Evolutionary conservation across 2,113 vertebrate genomes (phyloP).

Genomic region (Larimichthys crocea): DNA sequence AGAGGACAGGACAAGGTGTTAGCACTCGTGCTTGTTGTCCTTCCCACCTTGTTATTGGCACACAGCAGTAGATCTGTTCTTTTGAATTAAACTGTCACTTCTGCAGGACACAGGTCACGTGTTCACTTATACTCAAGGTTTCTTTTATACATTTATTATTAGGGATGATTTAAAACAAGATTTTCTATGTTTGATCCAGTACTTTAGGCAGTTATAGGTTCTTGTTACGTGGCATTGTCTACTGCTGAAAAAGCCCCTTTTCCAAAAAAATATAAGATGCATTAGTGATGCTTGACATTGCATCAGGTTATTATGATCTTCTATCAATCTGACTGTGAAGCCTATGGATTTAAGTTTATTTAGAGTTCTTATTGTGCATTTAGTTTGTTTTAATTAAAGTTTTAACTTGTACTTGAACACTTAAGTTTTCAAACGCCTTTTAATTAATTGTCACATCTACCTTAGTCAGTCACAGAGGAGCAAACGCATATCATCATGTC

Average conservation of each 20-base stretch:
- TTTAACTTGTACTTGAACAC: too few relatives aligned
- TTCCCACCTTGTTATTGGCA: conserved; percentile 19
- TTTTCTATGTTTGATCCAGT: neutral
- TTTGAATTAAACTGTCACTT: neutral
- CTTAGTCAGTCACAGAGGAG: too few relatives aligned
- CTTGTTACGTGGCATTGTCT: neutral
- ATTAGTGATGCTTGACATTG: neutral
- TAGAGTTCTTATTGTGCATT: neutral
- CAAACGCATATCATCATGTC: too few relatives aligned
- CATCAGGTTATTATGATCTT: neutral
- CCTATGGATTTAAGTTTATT: neutral
- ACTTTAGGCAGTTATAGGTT: neutral
- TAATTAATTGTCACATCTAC: too few relatives aligned
- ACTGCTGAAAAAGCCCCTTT: neutral
- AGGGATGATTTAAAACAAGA: neutral
- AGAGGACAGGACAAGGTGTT: neutral
- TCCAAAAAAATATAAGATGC: neutral
- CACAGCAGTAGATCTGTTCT: neutral
- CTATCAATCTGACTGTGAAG: neutral
- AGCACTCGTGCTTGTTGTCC: too few relatives aligned
- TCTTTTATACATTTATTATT: neutral
- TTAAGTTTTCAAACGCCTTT: too few relatives aligned
- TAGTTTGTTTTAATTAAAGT: neutral
- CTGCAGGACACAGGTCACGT: neutral
- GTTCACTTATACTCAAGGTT: neutral